phyloP scores from a whole-genome alignment of 1,140 invertebrate genomes.

The Varroa destructor region DNA sequence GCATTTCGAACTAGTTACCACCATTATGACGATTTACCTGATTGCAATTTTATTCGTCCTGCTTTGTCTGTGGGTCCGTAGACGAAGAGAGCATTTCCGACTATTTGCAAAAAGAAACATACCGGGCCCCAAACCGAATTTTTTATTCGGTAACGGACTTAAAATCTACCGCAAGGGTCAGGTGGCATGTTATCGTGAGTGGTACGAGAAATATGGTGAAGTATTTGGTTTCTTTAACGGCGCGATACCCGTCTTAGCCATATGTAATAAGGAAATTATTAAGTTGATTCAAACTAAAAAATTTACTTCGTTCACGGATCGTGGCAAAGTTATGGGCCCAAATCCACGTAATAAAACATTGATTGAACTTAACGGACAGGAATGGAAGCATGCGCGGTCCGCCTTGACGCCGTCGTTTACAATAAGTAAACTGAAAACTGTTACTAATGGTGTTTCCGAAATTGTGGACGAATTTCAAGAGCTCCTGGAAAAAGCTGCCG shows the following conservation, averaged over 20 bases:
- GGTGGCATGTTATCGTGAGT: constrained; percentile 32
- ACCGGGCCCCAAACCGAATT: constrained; percentile 37
- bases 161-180: constrained; percentile 37
- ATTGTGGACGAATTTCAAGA: constrained; percentile 7
- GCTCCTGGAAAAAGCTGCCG: neutral
- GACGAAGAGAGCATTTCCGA: constrained; percentile 31
- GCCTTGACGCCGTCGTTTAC: constrained; percentile 13
- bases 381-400: neutral
- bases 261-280: constrained; percentile 39
- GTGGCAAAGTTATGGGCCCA: constrained; percentile 26
- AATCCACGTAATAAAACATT: neutral
- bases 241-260: constrained; percentile 37
- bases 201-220: constrained; percentile 39
- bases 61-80: constrained; percentile 3
- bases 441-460: neutral
- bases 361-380: neutral
- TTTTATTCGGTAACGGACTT: constrained; percentile 38
- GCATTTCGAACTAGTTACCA: too few relatives aligned
- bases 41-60: neutral
- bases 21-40: neutral
- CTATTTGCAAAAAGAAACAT: constrained; percentile 37
- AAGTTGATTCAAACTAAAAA: constrained; percentile 40
- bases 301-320: constrained; percentile 39
- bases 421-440: neutral
- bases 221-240: constrained; percentile 40